A percentile compares a stretch with the other conserved stretches of the same genome.
phyloP scores from a whole-genome alignment of 2,888 invertebrate species.

The Macaria liturata region DNA sequence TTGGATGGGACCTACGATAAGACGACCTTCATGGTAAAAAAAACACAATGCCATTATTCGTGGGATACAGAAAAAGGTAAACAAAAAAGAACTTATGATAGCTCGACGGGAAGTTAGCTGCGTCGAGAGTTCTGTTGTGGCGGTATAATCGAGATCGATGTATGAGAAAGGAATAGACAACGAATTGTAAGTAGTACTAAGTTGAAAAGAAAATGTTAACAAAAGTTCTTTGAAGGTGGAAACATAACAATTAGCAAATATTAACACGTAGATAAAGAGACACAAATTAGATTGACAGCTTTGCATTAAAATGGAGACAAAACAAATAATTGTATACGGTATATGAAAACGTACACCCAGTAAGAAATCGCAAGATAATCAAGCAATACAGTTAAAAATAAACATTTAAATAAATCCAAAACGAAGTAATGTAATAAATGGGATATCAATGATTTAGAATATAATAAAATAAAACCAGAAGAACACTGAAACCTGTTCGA shows the following conservation, averaged over 20 bases:
- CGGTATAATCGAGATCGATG: conserved; percentile 28
- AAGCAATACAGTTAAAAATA: conserved; percentile 5
- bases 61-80: conserved; percentile 41
- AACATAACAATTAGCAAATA: too few relatives aligned
- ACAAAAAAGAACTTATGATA: conserved; percentile 50
- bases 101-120: conserved; percentile 50
- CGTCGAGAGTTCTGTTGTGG: conserved; percentile 43
- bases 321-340: too few relatives aligned
- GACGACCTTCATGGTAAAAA: conserved; percentile 48
- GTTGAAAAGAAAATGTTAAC: too few relatives aligned
- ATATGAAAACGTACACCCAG: conserved; percentile 2
- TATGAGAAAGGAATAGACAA: background rate
- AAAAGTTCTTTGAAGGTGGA: too few relatives aligned
- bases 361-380: background rate
- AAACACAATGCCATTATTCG: conserved; percentile 60
- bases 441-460: conserved; percentile 14
- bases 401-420: conserved; percentile 7
- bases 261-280: too few relatives aligned
- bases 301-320: too few relatives aligned
- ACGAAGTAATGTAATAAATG: conserved; percentile 11
- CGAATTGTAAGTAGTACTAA: too few relatives aligned
- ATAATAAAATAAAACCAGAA: conserved; percentile 11
- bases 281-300: too few relatives aligned
- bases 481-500: conserved; percentile 12
- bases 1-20: conserved; percentile 55